Conservation (phyloP, 37 sponge, comb jelly and placozoan species). For the Beroe ovata region DNA sequence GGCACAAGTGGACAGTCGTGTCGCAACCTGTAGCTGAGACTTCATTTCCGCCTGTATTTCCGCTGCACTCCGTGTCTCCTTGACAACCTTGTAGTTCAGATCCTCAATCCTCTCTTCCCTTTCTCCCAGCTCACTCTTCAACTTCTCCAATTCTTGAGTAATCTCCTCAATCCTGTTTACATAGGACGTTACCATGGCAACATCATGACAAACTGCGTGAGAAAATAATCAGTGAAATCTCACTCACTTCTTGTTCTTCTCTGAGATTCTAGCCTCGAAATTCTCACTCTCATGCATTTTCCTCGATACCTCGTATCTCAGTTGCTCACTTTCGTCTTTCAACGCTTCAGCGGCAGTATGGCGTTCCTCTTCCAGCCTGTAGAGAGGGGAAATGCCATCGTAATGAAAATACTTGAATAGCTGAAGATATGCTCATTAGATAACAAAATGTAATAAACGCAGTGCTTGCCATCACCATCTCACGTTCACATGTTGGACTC, state of each 20-base stretch:
- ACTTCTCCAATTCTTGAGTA: not conserved
- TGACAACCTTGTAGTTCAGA: not conserved
- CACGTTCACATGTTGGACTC: too few species aligned
- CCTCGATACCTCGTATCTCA: constrained; percentile 51
- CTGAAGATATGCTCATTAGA: too few species aligned
- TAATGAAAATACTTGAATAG: too few species aligned
- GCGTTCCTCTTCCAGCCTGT: constrained; percentile 50
- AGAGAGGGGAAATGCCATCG: too few species aligned
- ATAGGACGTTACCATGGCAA: not conserved
- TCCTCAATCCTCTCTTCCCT: not conserved
- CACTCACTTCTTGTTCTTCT: constrained; percentile 42
- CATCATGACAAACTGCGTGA: too few species aligned
- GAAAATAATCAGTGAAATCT: not conserved
- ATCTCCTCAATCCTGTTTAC: not conserved
- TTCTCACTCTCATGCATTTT: constrained; percentile 19
- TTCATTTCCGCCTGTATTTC: not conserved
- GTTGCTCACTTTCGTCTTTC: constrained; percentile 63
- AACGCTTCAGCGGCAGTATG: constrained; percentile 22
- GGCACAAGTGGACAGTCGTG: too few species aligned
- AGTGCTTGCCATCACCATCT: too few species aligned
- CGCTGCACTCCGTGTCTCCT: not conserved
- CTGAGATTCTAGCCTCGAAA: not conserved
- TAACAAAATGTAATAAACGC: too few species aligned
- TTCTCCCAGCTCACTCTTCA: not conserved
- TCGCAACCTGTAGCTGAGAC: not conserved